These are phyloP conservation scores for Vanacampus margaritifer DNA, from an alignment of 2,113 vertebrate genomes.

Conservation along the genomic window DNA sequence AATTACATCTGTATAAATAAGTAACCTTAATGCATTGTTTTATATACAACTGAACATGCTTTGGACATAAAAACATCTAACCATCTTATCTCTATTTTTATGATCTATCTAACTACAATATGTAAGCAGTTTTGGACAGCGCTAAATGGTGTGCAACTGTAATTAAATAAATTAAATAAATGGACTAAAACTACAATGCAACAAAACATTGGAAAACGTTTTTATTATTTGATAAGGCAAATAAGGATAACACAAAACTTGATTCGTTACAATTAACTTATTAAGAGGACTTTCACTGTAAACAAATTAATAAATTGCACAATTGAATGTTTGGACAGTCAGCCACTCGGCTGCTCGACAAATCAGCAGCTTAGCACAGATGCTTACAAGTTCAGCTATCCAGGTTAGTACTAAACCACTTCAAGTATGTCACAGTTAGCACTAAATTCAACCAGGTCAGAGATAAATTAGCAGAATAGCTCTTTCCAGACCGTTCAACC, in stretches of 20 bases:
- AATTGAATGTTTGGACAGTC: neutral
- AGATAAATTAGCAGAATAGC: neutral
- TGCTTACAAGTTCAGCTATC: neutral
- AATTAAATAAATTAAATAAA: too few species aligned
- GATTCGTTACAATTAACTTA: conserved; percentile 11
- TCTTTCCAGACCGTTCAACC: neutral
- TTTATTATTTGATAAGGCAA: conserved; percentile 65
- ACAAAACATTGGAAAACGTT: conserved; percentile 23
- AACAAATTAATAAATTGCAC: conserved; percentile 22
- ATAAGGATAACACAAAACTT: conserved; percentile 24
- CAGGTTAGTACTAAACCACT: neutral
- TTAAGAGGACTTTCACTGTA: conserved; percentile 16
- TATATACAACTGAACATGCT: too few species aligned
- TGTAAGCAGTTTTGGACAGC: too few species aligned
- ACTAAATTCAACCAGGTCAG: neutral
- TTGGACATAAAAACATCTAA: too few species aligned
- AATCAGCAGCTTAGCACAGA: neutral
- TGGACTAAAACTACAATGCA: neutral
- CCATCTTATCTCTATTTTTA: too few species aligned
- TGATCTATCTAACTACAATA: too few species aligned
- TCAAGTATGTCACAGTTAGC: neutral
- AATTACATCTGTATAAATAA: too few species aligned
- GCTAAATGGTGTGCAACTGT: too few species aligned
- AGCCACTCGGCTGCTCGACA: conserved; percentile 9
- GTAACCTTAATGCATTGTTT: too few species aligned